phyloP scores from a whole-genome alignment of 2,113 vertebrate species.

The Chiloscyllium plagiosum region DNA sequence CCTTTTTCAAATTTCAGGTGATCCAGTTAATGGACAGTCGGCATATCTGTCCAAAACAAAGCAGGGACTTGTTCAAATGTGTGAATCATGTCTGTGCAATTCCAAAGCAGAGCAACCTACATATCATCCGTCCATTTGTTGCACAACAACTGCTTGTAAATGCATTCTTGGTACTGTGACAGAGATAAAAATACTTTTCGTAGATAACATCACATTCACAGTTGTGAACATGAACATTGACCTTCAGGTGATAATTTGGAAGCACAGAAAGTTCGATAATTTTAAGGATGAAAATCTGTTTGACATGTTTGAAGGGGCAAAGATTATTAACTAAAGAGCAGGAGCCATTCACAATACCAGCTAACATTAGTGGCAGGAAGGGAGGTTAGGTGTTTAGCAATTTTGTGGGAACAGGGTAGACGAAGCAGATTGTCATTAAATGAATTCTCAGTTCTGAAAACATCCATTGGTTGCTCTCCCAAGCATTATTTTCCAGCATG shows the following conservation, averaged over 20 bases:
- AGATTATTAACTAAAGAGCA: background rate
- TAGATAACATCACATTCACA: too few species aligned
- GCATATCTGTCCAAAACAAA: background rate
- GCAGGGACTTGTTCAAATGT: background rate
- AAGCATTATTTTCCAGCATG: background rate
- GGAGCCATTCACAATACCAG: background rate
- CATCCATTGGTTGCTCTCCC: background rate
- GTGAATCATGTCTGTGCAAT: background rate
- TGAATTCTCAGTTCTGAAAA: background rate
- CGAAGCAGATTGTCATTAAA: background rate
- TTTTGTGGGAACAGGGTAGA: background rate
- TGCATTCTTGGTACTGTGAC: too few species aligned
- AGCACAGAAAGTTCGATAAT: too few species aligned
- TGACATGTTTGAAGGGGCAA: too few species aligned
- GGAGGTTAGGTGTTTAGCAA: background rate
- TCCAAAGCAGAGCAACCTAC: background rate
- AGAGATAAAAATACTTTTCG: too few species aligned
- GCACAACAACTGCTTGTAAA: background rate
- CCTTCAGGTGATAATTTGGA: too few species aligned
- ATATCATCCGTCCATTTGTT: background rate
- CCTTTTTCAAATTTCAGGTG: background rate
- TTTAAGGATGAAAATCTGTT: too few species aligned
- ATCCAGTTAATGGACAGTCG: background rate
- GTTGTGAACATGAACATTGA: too few species aligned
- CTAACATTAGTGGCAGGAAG: background rate